Percentiles rank a stretch among this genome's conserved stretches.
These are phyloP conservation scores for Leptinotarsa texana DNA, from an alignment of 1,140 invertebrate species.

Conservation along the genomic window DNA sequence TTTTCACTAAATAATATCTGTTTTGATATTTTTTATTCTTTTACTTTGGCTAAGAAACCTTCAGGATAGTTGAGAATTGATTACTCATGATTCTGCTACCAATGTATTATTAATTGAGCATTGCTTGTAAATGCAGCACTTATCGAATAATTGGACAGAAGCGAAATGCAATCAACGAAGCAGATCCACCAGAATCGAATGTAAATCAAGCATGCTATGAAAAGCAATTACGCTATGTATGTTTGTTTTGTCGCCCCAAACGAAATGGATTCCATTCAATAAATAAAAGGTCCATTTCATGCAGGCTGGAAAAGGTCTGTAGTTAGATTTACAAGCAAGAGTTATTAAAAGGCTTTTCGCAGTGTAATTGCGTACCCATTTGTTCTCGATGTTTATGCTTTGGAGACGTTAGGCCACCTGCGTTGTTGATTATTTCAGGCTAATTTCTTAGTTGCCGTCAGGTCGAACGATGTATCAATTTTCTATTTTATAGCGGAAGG, in stretches of 20 bases:
- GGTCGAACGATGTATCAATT: not conserved
- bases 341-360: constrained; percentile 3
- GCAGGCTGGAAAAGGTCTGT: not conserved
- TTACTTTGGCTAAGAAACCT: too few species aligned
- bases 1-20: too few species aligned
- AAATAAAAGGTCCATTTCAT: constrained; percentile 2
- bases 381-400: not conserved
- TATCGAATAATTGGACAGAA: not conserved
- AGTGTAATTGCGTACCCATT: constrained; percentile 5
- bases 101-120: too few species aligned
- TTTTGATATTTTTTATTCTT: too few species aligned
- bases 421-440: constrained; percentile 1
- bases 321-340: not conserved
- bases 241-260: not conserved
- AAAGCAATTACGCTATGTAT: not conserved
- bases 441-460: not conserved
- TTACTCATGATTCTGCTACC: too few species aligned
- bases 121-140: not conserved
- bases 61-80: too few species aligned
- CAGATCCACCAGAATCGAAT: not conserved
- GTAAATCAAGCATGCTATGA: constrained; percentile 6
- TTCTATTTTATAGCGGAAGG: too few species aligned
- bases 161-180: not conserved
- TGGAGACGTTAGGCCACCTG: constrained; percentile 4
- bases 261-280: not conserved